A percentile compares a stretch with the other conserved stretches of the same genome.
phyloP scores from a whole-genome alignment of 2,113 vertebrate species.

The Syrmaticus mikado region DNA sequence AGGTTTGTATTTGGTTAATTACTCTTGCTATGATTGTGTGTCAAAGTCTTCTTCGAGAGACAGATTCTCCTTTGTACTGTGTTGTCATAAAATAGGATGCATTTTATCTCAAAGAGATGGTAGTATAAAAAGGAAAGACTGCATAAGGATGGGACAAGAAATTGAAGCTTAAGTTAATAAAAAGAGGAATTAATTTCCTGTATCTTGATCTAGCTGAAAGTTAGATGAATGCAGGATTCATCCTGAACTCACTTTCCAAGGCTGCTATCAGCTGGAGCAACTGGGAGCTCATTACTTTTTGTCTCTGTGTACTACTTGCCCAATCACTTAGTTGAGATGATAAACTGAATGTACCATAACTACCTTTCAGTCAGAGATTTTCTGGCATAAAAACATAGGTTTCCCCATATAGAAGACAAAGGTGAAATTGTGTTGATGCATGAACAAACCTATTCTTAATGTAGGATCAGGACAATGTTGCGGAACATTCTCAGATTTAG shows the following conservation, averaged over 20 bases:
- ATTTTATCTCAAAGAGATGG: not conserved
- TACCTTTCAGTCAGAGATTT: not conserved
- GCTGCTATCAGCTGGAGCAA: not conserved
- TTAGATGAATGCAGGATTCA: not conserved
- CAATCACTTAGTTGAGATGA: not conserved
- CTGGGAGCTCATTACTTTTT: not conserved
- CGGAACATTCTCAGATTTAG: not conserved
- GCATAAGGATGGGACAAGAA: not conserved
- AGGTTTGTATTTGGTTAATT: not conserved
- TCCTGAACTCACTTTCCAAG: not conserved
- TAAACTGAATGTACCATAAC: not conserved
- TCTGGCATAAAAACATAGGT: not conserved
- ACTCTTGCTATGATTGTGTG: not conserved
- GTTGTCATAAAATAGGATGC: not conserved
- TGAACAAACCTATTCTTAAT: not conserved
- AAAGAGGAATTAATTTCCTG: not conserved
- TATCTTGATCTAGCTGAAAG: not conserved
- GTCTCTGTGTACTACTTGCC: not conserved
- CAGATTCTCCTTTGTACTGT: not conserved
- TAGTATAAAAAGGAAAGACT: not conserved
- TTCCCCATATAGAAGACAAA: not conserved
- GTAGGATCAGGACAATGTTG: not conserved
- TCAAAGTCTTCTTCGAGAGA: fast-evolving
- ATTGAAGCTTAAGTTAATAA: not conserved
- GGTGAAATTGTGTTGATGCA: not conserved